These are phyloP conservation scores for Porphyrio hochstetteri DNA, from an alignment of 2,113 vertebrate genomes.

Conservation along the genomic window DNA sequence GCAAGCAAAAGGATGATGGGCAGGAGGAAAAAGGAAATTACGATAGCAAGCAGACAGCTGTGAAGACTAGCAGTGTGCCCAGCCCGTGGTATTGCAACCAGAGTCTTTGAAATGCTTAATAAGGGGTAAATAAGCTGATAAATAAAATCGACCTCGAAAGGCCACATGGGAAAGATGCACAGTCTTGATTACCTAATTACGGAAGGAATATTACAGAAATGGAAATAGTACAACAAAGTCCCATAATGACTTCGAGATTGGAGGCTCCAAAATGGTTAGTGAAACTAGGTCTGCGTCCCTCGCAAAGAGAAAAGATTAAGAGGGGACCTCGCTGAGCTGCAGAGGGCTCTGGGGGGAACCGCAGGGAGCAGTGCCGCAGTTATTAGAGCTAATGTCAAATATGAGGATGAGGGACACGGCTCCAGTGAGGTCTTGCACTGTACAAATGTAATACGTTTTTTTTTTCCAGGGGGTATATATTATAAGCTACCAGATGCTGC, in stretches of 20 bases:
- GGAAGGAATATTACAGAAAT: slow-evolving; percentile 31
- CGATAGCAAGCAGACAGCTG: background rate
- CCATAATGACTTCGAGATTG: slow-evolving; percentile 6
- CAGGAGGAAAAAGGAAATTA: slow-evolving; percentile 44
- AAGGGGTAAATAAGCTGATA: slow-evolving; percentile 48
- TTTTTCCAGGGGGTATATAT: slow-evolving; percentile 64
- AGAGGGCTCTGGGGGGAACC: background rate
- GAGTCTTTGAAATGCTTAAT: background rate
- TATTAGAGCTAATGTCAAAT: slow-evolving; percentile 56
- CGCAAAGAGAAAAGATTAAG: slow-evolving; percentile 47
- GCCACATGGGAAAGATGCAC: slow-evolving; percentile 8
- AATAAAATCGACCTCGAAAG: slow-evolving; percentile 26
- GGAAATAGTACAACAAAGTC: slow-evolving; percentile 40
- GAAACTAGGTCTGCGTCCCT: slow-evolving; percentile 48
- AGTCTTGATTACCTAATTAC: slow-evolving; percentile 57
- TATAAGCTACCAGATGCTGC: slow-evolving; percentile 57
- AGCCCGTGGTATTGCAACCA: background rate
- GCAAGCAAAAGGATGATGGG: background rate
- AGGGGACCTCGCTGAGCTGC: slow-evolving; percentile 18
- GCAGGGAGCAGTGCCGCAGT: background rate
- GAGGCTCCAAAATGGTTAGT: slow-evolving; percentile 8
- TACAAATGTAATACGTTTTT: slow-evolving; percentile 43
- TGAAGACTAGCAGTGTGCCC: background rate
- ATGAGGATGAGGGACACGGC: slow-evolving; percentile 18
- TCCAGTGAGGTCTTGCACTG: slow-evolving; percentile 51